Percentiles rank a stretch among this genome's conserved stretches.
These are phyloP conservation scores for Amphimedon queenslandica DNA, from an alignment of 37 sponge, comb jelly and placozoan species.

Conservation along the genomic window DNA sequence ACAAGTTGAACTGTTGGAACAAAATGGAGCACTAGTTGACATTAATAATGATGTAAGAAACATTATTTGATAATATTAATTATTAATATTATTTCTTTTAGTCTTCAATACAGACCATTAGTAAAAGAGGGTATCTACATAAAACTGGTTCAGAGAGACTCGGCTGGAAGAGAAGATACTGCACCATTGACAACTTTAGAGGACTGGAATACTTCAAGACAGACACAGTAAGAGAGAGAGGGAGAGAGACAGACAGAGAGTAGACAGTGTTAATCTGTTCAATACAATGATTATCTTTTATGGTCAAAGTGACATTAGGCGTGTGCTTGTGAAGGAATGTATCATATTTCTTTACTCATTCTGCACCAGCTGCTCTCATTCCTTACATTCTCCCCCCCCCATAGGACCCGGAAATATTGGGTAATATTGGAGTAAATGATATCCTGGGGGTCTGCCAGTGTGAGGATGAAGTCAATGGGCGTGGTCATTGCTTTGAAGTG, in stretches of 20 bases:
- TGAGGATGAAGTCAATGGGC: slow-evolving; percentile 51
- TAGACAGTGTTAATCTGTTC: no score
- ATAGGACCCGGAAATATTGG: slow-evolving; percentile 50
- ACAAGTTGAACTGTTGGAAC: slow-evolving; percentile 59
- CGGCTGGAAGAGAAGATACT: slow-evolving; percentile 69
- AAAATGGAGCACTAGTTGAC: slow-evolving; percentile 57
- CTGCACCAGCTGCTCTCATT: neutral
- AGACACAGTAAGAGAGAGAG: slow-evolving; percentile 48
- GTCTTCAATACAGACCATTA: no score
- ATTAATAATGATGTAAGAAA: no score
- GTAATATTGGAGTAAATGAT: slow-evolving; percentile 47
- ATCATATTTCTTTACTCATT: neutral
- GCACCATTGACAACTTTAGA: slow-evolving; percentile 41
- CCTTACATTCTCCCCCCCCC: neutral
- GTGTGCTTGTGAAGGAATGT: neutral
- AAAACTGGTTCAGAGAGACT: slow-evolving; percentile 73
- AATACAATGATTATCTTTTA: neutral
- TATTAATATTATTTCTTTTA: neutral
- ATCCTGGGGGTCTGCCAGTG: slow-evolving; percentile 51
- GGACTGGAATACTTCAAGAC: slow-evolving; percentile 66
- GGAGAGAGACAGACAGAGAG: no score
- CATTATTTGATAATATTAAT: neutral
- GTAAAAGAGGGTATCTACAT: slow-evolving; percentile 54
- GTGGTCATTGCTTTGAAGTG: slow-evolving; percentile 64
- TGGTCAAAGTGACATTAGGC: neutral